phyloP scores from a whole-genome alignment of 2,113 vertebrate species.

The Danionella cerebrum region DNA sequence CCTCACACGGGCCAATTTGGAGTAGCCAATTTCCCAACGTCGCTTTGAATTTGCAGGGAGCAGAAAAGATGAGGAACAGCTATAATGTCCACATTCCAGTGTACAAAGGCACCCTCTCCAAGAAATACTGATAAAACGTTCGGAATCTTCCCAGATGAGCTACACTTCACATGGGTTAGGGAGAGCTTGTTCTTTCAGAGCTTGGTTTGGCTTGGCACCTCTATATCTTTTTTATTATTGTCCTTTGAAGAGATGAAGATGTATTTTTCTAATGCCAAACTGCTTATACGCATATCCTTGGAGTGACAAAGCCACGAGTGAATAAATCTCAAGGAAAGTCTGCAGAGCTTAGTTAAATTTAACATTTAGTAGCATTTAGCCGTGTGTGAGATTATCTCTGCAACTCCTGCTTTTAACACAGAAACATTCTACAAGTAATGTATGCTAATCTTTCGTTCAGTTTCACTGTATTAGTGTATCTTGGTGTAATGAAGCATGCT shows the following conservation, averaged over 20 bases:
- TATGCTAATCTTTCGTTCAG: background rate
- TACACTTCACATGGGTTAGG: constrained; percentile 39
- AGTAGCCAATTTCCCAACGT: constrained; percentile 57
- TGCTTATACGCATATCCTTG: constrained; percentile 41
- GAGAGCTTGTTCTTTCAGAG: constrained; percentile 51
- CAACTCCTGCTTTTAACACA: background rate
- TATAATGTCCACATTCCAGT: constrained; percentile 16
- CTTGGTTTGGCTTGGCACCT: constrained; percentile 60
- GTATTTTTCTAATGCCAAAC: constrained; percentile 50
- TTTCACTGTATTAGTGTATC: too few species aligned
- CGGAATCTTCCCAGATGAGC: constrained; percentile 18
- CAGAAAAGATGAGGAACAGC: constrained; percentile 35
- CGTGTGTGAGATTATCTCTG: constrained; percentile 1
- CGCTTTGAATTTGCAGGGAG: constrained; percentile 59
- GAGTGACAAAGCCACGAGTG: constrained; percentile 27
- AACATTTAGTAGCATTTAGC: background rate
- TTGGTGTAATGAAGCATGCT: too few species aligned
- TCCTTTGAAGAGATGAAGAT: constrained; percentile 63
- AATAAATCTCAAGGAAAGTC: constrained; percentile 30
- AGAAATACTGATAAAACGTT: constrained; percentile 23
- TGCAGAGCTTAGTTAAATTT: background rate
- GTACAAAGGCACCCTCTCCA: background rate
- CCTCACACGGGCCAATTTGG: constrained; percentile 55
- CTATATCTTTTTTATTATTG: constrained; percentile 58
- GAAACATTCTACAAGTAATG: background rate